Conservation (phyloP, 2,888 invertebrate genomes). For the Ecliptopera silaceata region DNA sequence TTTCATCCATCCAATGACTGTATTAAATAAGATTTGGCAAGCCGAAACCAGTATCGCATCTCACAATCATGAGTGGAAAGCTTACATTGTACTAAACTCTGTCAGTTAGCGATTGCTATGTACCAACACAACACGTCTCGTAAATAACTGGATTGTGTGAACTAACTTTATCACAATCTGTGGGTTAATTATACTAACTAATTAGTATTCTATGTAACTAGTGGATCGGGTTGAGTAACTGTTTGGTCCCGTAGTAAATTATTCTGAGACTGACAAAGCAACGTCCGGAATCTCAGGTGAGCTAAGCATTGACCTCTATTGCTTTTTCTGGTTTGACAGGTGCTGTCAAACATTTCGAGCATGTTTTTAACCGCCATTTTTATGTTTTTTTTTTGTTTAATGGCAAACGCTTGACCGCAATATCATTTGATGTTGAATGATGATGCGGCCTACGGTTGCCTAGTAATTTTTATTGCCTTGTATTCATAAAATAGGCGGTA, state of each 20-base stretch:
- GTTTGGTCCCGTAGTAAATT: neutral
- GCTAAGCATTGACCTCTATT: neutral
- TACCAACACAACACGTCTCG: constrained; percentile 29
- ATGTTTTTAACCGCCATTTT: no score
- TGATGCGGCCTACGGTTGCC: no score
- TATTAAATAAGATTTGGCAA: neutral
- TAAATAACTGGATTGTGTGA: neutral
- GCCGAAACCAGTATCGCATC: constrained; percentile 4
- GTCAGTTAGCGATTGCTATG: constrained; percentile 31
- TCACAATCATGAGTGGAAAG: constrained; percentile 21
- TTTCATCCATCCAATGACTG: no score
- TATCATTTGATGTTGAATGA: no score
- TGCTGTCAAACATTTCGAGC: no score
- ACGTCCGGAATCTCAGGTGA: constrained; percentile 1
- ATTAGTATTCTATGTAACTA: neutral
- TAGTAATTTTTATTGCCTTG: no score
- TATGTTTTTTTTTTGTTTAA: neutral
- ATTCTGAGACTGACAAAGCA: neutral
- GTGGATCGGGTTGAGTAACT: neutral
- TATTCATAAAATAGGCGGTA: no score
- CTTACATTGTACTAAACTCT: constrained; percentile 23
- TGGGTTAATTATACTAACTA: neutral
- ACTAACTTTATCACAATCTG: neutral
- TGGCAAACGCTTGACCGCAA: no score
- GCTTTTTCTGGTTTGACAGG: neutral